Conservation (phyloP, 2,113 vertebrate genomes). For the Amazona guildingii region DNA sequence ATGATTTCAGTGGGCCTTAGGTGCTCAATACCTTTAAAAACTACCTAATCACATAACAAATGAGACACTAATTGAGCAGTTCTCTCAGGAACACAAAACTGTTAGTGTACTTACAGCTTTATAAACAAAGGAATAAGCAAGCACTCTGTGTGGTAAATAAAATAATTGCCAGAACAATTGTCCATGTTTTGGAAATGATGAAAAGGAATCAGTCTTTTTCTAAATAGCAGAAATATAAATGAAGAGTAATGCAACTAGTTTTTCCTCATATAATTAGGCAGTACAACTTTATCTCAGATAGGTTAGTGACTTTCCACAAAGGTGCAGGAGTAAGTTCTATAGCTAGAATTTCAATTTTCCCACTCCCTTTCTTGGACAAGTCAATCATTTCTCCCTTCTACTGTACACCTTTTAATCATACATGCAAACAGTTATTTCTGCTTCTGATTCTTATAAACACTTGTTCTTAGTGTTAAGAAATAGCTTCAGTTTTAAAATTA, state of each 20-base stretch:
- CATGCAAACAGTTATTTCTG: not conserved
- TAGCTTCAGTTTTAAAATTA: not conserved
- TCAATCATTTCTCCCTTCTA: not conserved
- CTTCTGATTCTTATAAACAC: not conserved
- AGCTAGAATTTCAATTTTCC: not conserved
- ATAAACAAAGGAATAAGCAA: not conserved
- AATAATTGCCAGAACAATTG: not conserved
- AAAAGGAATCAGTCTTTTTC: not conserved
- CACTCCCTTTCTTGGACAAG: not conserved
- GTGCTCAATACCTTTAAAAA: not conserved
- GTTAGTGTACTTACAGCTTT: not conserved
- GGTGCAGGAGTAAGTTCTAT: not conserved
- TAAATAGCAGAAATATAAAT: not conserved
- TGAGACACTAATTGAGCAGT: not conserved
- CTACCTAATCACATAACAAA: constrained; percentile 20
- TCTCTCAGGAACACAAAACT: not conserved
- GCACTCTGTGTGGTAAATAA: not conserved
- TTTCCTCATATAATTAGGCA: not conserved
- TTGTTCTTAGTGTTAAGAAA: not conserved
- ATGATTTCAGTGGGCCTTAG: not conserved
- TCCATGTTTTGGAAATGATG: not conserved
- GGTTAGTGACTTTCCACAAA: not conserved
- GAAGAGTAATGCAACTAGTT: not conserved
- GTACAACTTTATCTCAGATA: not conserved
- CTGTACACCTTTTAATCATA: not conserved